These are phyloP conservation scores for Drosophila neonasuta DNA, from an alignment of 2,888 invertebrate species.

Conservation along the genomic window DNA sequence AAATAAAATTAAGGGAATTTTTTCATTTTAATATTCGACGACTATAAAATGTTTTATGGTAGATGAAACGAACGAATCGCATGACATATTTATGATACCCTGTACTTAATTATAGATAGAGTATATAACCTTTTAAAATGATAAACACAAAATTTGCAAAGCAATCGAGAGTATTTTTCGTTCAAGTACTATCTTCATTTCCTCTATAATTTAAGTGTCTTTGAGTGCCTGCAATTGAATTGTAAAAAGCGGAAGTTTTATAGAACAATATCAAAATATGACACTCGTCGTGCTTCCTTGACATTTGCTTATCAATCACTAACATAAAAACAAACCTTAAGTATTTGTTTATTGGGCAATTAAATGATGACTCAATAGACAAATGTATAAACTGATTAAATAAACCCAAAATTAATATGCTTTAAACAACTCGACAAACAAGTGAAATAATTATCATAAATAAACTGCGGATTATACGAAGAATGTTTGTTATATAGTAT, in stretches of 20 bases:
- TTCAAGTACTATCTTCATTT: background rate
- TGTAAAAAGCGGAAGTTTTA: slow-evolving; percentile 20
- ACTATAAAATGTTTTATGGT: too few relatives aligned
- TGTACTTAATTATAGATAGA: too few relatives aligned
- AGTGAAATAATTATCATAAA: background rate
- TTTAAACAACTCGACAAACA: slow-evolving; percentile 4
- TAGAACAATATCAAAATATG: slow-evolving; percentile 5
- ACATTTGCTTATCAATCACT: slow-evolving; percentile 30
- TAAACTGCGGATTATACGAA: background rate
- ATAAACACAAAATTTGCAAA: background rate
- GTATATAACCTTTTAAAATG: too few relatives aligned
- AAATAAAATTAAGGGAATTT: background rate
- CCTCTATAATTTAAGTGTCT: background rate
- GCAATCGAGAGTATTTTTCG: background rate
- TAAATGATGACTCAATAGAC: slow-evolving; percentile 6
- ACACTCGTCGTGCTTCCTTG: background rate
- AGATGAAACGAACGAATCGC: too few relatives aligned
- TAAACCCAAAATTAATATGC: background rate
- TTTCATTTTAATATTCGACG: background rate
- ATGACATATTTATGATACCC: too few relatives aligned
- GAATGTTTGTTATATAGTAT: background rate
- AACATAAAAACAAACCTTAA: slow-evolving; percentile 2
- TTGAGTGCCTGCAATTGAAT: slow-evolving; percentile 8
- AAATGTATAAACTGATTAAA: slow-evolving; percentile 3
- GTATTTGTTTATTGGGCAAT: slow-evolving; percentile 11